These are phyloP conservation scores for Tryphoninae sp. DNA, from an alignment of 2,888 invertebrate genomes.

Conservation along the genomic window DNA sequence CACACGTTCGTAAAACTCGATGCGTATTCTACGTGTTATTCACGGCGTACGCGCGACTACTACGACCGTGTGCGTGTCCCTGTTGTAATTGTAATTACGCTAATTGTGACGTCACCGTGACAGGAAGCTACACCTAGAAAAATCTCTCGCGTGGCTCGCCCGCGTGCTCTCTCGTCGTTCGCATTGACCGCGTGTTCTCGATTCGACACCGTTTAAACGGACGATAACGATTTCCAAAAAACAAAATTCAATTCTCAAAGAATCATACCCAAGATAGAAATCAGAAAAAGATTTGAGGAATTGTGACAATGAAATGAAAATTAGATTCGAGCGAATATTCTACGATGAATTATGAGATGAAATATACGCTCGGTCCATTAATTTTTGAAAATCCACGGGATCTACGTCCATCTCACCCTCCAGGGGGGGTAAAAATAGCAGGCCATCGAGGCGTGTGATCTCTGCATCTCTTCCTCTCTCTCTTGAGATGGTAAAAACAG, in stretches of 20 bases:
- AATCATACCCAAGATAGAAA: neutral
- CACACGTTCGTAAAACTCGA: conserved; percentile 22
- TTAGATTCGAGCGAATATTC: neutral
- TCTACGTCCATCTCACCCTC: conserved; percentile 1
- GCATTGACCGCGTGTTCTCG: conserved; percentile 24
- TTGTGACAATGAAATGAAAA: neutral
- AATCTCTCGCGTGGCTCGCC: conserved; percentile 69
- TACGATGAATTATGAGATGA: neutral
- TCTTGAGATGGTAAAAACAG: conserved; percentile 38
- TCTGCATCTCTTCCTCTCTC: conserved; percentile 37
- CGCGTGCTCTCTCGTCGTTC: conserved; percentile 47
- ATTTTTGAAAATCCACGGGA: conserved; percentile 69
- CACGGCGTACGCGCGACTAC: conserved; percentile 33
- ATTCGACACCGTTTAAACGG: conserved; percentile 34
- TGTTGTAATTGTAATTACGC: conserved; percentile 79
- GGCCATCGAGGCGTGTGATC: conserved; percentile 46
- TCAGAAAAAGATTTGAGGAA: neutral
- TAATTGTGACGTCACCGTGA: conserved; percentile 79
- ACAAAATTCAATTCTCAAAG: neutral
- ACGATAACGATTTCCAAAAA: neutral
- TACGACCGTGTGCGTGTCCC: conserved; percentile 61
- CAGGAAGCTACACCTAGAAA: conserved; percentile 80
- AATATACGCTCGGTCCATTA: conserved; percentile 66
- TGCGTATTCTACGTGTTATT: conserved; percentile 9
- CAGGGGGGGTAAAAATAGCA: conserved; percentile 22